These are phyloP conservation scores for Machimus rusticus DNA, from an alignment of 2,888 invertebrate species.

Conservation along the genomic window DNA sequence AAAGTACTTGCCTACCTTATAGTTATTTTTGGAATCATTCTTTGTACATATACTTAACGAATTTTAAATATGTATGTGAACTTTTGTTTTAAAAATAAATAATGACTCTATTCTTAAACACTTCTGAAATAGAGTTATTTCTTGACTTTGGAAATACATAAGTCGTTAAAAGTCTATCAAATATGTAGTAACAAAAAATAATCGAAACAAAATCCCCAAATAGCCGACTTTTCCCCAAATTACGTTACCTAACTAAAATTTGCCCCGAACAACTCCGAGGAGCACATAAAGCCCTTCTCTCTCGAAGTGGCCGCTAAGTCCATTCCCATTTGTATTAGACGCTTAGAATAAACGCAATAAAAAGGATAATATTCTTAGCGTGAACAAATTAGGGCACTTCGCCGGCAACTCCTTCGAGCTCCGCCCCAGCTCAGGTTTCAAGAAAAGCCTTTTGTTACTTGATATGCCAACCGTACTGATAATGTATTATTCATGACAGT, in stretches of 20 bases:
- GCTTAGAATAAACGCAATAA: slow-evolving; percentile 13
- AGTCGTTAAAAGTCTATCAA: too few species aligned
- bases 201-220: too few species aligned
- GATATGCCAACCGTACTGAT: slow-evolving; percentile 31
- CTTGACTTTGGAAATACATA: too few species aligned
- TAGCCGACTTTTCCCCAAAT: not conserved
- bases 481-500: slow-evolving; percentile 32
- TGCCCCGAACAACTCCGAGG: not conserved
- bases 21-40: too few species aligned
- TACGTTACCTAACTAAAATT: not conserved
- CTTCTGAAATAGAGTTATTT: too few species aligned
- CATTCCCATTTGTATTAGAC: not conserved
- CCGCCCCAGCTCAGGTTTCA: not conserved
- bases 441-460: slow-evolving; percentile 12
- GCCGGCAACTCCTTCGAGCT: not conserved
- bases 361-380: slow-evolving; percentile 1
- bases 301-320: not conserved
- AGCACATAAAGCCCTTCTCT: not conserved
- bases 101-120: too few species aligned
- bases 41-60: too few species aligned
- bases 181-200: too few species aligned
- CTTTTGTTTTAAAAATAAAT: too few species aligned
- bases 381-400: slow-evolving; percentile 17
- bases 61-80: too few species aligned
- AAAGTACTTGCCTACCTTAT: not conserved